A percentile compares a stretch with the other conserved stretches of the same genome.
Conservation (phyloP, 2,888 invertebrate genomes). For the Chaetoderma sp. region DNA sequence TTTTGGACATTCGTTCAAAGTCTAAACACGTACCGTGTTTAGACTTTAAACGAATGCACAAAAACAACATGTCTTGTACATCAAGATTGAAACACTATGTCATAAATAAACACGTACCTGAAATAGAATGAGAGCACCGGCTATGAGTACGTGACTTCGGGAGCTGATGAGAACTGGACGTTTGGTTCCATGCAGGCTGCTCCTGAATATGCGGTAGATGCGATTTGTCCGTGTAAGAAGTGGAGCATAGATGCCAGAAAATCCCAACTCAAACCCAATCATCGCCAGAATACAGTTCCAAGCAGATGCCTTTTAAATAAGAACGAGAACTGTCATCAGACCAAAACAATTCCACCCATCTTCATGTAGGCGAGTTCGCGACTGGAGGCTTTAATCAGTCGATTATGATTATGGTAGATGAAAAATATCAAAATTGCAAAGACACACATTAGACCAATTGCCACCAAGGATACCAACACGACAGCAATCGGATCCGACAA, state of each 20-base stretch:
- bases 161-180: slow-evolving; percentile 36
- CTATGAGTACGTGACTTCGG: slow-evolving; percentile 32
- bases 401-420: slow-evolving; percentile 26
- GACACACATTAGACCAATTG: slow-evolving; percentile 7
- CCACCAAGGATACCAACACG: slow-evolving; percentile 15
- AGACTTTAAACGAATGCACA: no score
- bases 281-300: slow-evolving; percentile 29
- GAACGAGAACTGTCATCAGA: no score
- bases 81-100: no score
- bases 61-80: no score
- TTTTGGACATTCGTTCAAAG: no score
- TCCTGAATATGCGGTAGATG: slow-evolving; percentile 43
- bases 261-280: slow-evolving; percentile 38
- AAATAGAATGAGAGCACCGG: slow-evolving; percentile 17
- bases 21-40: no score
- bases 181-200: slow-evolving; percentile 32
- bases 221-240: slow-evolving; percentile 40
- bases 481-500: slow-evolving; percentile 17
- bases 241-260: slow-evolving; percentile 41
- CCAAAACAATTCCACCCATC: slow-evolving; percentile 45
- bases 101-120: slow-evolving; percentile 39
- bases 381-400: slow-evolving; percentile 56
- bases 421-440: slow-evolving; percentile 15
- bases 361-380: slow-evolving; percentile 53
- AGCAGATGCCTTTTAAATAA: no score